phyloP scores from a whole-genome alignment of 2,888 invertebrate genomes.

The Caenorhabditis becei region DNA sequence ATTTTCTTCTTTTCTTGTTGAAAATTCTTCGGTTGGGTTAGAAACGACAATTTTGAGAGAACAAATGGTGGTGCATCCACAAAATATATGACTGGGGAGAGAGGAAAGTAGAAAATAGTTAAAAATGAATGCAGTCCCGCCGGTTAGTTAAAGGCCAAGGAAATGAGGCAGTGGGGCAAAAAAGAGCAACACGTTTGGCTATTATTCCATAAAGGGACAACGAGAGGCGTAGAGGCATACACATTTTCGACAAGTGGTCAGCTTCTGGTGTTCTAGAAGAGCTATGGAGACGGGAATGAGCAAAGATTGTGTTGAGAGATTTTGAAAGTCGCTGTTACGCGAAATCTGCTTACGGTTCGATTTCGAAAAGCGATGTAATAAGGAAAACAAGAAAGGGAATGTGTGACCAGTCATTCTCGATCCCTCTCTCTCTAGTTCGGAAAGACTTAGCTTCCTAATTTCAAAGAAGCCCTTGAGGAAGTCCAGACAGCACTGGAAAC shows the following conservation, averaged over 20 bases:
- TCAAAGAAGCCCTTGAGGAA: too few relatives aligned
- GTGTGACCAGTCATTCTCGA: too few relatives aligned
- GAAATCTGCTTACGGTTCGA: not conserved
- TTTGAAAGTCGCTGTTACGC: not conserved
- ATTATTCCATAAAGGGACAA: constrained; percentile 30
- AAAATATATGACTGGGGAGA: not conserved
- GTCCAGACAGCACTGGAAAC: too few relatives aligned
- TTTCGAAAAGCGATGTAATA: not conserved
- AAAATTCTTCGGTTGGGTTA: too few relatives aligned
- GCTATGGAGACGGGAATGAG: not conserved
- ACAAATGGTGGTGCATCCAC: not conserved
- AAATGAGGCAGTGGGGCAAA: constrained; percentile 19
- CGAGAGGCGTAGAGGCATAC: constrained; percentile 5
- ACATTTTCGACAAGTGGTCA: constrained; percentile 33
- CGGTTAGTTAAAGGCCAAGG: constrained; percentile 16
- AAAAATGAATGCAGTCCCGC: constrained; percentile 37
- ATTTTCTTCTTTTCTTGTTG: too few relatives aligned
- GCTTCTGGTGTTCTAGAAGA: constrained; percentile 18
- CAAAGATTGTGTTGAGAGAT: not conserved
- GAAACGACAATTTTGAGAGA: not conserved
- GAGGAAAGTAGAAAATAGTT: constrained; percentile 19
- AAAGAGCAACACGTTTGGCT: not conserved
- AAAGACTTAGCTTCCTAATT: too few relatives aligned
- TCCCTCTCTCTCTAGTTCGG: too few relatives aligned
- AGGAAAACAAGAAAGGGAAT: not conserved